phyloP scores from a whole-genome alignment of 2,888 invertebrate species.

The Microplitis deprimator region DNA sequence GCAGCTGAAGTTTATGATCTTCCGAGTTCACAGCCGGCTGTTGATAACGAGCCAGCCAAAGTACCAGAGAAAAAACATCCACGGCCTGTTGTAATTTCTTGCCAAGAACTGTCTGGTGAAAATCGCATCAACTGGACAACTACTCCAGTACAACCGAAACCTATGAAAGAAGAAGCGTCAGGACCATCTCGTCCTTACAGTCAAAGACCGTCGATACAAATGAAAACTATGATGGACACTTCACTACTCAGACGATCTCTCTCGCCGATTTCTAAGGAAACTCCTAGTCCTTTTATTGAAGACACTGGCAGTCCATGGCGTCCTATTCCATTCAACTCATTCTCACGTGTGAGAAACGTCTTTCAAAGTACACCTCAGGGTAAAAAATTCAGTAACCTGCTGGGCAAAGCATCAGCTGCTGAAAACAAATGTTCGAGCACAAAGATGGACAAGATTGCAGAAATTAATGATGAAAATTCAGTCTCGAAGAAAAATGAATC shows the following conservation, averaged over 20 bases:
- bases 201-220: constrained; percentile 38
- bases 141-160: constrained; percentile 38
- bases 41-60: constrained; percentile 17
- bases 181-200: constrained; percentile 40
- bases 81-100: not conserved
- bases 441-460: constrained; percentile 19
- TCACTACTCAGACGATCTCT: constrained; percentile 57
- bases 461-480: constrained; percentile 23
- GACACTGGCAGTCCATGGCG: constrained; percentile 61
- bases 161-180: constrained; percentile 11
- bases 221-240: constrained; percentile 46
- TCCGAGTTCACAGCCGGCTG: not conserved
- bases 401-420: constrained; percentile 4
- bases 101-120: constrained; percentile 29
- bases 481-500: constrained; percentile 6
- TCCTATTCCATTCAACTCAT: constrained; percentile 45
- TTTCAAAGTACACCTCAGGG: constrained; percentile 62
- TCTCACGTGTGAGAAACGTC: constrained; percentile 56
- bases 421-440: constrained; percentile 4
- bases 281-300: constrained; percentile 41
- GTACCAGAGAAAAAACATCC: not conserved
- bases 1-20: constrained; percentile 1
- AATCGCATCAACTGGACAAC: constrained; percentile 34
- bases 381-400: constrained; percentile 31
- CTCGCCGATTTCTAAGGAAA: constrained; percentile 57